A percentile compares a stretch with the other conserved stretches of the same genome.
Conservation (phyloP, 2,113 vertebrate species). For the Ornithorhynchus anatinus region DNA sequence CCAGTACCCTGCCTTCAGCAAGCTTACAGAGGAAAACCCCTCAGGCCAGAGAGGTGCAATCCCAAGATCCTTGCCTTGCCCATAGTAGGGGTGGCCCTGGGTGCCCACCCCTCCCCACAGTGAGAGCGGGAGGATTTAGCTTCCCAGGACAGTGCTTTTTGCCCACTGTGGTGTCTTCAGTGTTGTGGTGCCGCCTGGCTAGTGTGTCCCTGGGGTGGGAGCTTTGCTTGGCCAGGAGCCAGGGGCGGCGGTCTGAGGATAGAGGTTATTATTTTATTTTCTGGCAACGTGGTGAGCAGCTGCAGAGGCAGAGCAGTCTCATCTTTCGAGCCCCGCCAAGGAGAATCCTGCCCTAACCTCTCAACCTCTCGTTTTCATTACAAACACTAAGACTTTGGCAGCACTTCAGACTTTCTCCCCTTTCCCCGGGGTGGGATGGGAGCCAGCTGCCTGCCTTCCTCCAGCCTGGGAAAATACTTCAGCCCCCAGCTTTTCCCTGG, state of each 20-base stretch:
- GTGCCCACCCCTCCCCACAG: background rate
- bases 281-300: slow-evolving; percentile 65
- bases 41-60: background rate
- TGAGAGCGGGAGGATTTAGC: background rate
- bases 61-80: background rate
- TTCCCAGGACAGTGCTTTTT: background rate
- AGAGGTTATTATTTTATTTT: background rate
- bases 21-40: background rate
- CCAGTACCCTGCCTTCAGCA: background rate
- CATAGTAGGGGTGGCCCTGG: background rate
- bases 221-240: background rate
- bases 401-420: slow-evolving; percentile 63
- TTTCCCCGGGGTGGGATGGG: slow-evolving; percentile 58
- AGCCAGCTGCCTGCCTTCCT: slow-evolving; percentile 79
- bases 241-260: background rate
- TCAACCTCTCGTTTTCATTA: slow-evolving; percentile 54
- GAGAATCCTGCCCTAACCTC: slow-evolving; percentile 48
- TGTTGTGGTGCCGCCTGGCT: background rate
- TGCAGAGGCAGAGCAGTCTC: slow-evolving; percentile 56
- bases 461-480: slow-evolving; percentile 82
- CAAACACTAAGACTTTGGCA: slow-evolving; percentile 71
- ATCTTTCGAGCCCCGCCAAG: slow-evolving; percentile 57
- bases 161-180: background rate
- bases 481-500: slow-evolving; percentile 48
- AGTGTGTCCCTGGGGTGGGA: background rate